These are phyloP conservation scores for Enteromius viviparus DNA, from an alignment of 2,797 vertebrate species.

Conservation along the genomic window DNA sequence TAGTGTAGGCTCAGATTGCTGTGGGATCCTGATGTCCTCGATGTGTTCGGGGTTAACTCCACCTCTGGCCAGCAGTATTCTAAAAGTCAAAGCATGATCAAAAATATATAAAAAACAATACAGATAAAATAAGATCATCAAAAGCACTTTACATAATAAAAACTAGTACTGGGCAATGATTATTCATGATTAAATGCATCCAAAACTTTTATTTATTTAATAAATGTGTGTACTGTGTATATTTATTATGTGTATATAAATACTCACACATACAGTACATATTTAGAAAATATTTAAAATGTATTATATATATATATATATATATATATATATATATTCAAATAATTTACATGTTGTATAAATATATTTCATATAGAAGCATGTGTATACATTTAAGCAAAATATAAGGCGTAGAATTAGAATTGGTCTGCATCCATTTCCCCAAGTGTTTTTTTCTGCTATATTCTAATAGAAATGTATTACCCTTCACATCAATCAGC, in stretches of 20 bases:
- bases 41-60: constrained; percentile 87
- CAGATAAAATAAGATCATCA: neutral
- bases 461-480: neutral
- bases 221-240: no score
- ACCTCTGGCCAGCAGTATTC: constrained; percentile 86
- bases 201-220: no score
- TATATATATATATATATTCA: no score
- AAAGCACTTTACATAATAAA: neutral
- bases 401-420: no score
- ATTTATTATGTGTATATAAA: no score
- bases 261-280: no score
- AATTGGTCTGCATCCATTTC: neutral
- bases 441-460: neutral
- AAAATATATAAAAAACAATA: neutral
- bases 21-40: constrained; percentile 76
- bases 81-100: constrained; percentile 59
- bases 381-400: no score
- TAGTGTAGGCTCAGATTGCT: constrained; percentile 75
- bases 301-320: no score
- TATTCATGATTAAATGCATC: no score
- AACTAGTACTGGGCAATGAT: neutral
- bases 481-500: neutral
- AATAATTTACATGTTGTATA: no score
- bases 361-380: no score
- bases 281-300: no score